Evolutionary conservation across 1,140 invertebrate species (phyloP).

Genomic region (Trichonephila clavata): DNA sequence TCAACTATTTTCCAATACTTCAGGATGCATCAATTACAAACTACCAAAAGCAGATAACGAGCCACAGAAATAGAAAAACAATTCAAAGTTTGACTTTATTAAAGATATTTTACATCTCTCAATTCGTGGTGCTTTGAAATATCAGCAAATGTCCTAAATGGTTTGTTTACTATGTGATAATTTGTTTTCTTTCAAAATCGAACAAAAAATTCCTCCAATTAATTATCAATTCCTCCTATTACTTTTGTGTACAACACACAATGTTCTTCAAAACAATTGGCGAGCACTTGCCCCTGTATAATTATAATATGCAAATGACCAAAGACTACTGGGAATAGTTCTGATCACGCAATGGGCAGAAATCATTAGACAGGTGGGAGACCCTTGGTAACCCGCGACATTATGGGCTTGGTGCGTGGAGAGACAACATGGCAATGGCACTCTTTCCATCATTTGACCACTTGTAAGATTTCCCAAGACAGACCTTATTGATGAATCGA

Average conservation of each 20-base stretch:
- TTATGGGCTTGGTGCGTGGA: not conserved
- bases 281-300: not conserved
- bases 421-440: not conserved
- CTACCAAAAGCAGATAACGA: no score
- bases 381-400: constrained; percentile 6
- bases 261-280: not conserved
- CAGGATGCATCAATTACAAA: no score
- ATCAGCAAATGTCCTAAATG: no score
- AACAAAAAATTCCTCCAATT: not conserved
- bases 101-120: no score
- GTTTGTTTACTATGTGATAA: no score
- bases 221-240: no score
- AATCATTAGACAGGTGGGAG: constrained; percentile 15
- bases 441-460: not conserved
- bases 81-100: no score
- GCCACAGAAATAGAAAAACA: no score
- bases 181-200: not conserved
- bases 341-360: not conserved
- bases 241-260: not conserved
- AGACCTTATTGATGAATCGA: not conserved
- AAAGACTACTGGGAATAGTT: not conserved
- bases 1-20: no score
- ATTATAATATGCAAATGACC: not conserved
- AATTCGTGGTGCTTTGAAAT: no score
- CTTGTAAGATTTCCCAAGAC: not conserved